Percentiles rank a stretch among this genome's conserved stretches.
Conservation (phyloP, 1,140 invertebrate genomes). For the Drosophila asahinai region DNA sequence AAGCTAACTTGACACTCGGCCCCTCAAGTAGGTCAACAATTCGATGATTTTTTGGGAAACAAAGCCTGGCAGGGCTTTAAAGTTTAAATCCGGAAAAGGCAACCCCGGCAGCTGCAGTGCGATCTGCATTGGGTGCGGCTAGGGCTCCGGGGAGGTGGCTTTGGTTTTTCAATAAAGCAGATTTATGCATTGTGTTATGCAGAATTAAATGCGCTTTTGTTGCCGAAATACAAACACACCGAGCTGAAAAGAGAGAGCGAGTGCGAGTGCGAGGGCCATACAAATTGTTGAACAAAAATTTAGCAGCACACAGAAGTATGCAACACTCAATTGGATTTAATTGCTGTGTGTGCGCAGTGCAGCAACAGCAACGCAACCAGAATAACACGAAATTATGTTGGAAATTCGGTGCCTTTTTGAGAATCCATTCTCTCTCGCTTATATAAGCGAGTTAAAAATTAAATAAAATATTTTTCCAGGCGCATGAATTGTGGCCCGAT, state of each 20-base stretch:
- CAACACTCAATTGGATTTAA: slow-evolving; percentile 76
- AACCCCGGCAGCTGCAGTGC: slow-evolving; percentile 7
- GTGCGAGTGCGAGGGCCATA: neutral
- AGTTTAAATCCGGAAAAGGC: slow-evolving; percentile 27
- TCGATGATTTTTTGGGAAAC: slow-evolving; percentile 36
- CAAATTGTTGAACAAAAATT: slow-evolving; percentile 32
- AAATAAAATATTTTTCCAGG: slow-evolving; percentile 21
- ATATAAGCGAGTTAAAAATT: slow-evolving; percentile 26
- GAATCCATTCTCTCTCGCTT: slow-evolving; percentile 29
- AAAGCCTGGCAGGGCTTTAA: slow-evolving; percentile 21
- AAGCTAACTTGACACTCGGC: slow-evolving; percentile 40
- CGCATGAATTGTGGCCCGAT: slow-evolving; percentile 10
- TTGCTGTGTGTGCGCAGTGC: slow-evolving; percentile 40
- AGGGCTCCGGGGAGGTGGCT: neutral
- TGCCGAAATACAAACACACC: slow-evolving; percentile 20
- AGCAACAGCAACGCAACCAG: slow-evolving; percentile 28
- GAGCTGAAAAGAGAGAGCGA: neutral
- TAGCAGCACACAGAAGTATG: slow-evolving; percentile 63
- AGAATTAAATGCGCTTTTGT: slow-evolving; percentile 58
- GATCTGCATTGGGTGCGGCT: neutral
- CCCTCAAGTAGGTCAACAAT: slow-evolving; percentile 66
- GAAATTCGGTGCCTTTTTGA: slow-evolving; percentile 20
- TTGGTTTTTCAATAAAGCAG: slow-evolving; percentile 57
- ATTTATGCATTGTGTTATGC: slow-evolving; percentile 52
- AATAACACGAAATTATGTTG: slow-evolving; percentile 29